Evolutionary conservation across 2,888 invertebrate genomes (phyloP).

Genomic region (Oasisia sp.): DNA sequence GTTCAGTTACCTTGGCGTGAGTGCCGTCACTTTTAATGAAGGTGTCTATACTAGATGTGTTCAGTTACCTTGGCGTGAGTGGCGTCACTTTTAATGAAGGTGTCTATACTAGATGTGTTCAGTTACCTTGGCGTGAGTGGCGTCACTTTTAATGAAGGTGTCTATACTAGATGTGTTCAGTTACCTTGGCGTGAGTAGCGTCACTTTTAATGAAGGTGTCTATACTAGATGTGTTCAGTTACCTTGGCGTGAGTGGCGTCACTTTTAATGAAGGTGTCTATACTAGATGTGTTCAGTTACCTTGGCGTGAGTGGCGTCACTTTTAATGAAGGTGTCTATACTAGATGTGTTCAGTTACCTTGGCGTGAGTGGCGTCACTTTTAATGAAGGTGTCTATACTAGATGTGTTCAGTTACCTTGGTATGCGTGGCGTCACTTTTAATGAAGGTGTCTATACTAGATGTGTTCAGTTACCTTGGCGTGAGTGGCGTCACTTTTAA

Average conservation of each 20-base stretch:
- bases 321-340: conserved; percentile 85
- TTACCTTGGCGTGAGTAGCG: conserved; percentile 77
- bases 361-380: conserved; percentile 83
- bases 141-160: conserved; percentile 83
- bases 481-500: conserved; percentile 84
- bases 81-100: conserved; percentile 84
- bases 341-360: conserved; percentile 69
- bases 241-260: conserved; percentile 81
- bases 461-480: conserved; percentile 69
- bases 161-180: conserved; percentile 79
- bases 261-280: conserved; percentile 85
- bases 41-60: conserved; percentile 82
- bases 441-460: conserved; percentile 87
- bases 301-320: conserved; percentile 82
- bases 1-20: conserved; percentile 72
- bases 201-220: conserved; percentile 86
- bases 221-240: conserved; percentile 74
- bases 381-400: conserved; percentile 88
- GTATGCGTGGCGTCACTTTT: conserved; percentile 86
- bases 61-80: conserved; percentile 75
- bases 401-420: conserved; percentile 51
- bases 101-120: conserved; percentile 80
- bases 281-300: conserved; percentile 71
- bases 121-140: conserved; percentile 76
- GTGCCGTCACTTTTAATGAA: conserved; percentile 85